Base-by-base conservation (phyloP, 23 tunicate genomes). In the Styela clava region DNA sequence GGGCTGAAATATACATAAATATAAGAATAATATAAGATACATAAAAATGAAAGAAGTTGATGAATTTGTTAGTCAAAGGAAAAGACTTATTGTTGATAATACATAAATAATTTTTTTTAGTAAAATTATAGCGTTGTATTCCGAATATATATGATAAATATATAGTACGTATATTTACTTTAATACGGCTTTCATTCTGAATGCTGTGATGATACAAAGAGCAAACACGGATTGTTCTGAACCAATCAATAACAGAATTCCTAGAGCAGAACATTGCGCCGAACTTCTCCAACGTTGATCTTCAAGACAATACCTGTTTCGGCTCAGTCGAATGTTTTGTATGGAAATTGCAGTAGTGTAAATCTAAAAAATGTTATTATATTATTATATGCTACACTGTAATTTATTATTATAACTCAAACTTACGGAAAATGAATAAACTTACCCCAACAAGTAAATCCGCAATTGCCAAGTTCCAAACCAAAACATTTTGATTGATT, bases 231-330 rank as follows among this genome's bases (percentile, higher is more conserved):
- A 83, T 34, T 76, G 28, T 74, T 83, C 70, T 22, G 74, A 76
- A 63, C 86, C 56, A 33, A 74, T 83, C 51, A 83, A 33, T 2
- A 64, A 64, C 20, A 83, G 56, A 33, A 52, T 29, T 34, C 86
- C 86, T 27, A 83, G 69, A 19, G 78, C 86, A 12, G 79, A 26
- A 62, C 86, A 83, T 24, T 0, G 30, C 2, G 26, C 3, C 22
- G 79, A 70, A 24, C 78, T 74, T 73, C 86, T 62, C 86, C 86
- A 83, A 24, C 31, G 27, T 26, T 69, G 74, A 76, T 83, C 86
- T 34, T 61, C 32, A 24, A 20, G 30, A 34, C 86, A 83, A 33
- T 83, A 83, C 2, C 26, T 83, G 12, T 61, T 51, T 20, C 26
- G 3, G 56, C 86, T 73, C 31, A 67, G 24, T 25, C 71, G 71